Conservation (phyloP, 2,797 vertebrate genomes). For the Mus caroli region DNA sequence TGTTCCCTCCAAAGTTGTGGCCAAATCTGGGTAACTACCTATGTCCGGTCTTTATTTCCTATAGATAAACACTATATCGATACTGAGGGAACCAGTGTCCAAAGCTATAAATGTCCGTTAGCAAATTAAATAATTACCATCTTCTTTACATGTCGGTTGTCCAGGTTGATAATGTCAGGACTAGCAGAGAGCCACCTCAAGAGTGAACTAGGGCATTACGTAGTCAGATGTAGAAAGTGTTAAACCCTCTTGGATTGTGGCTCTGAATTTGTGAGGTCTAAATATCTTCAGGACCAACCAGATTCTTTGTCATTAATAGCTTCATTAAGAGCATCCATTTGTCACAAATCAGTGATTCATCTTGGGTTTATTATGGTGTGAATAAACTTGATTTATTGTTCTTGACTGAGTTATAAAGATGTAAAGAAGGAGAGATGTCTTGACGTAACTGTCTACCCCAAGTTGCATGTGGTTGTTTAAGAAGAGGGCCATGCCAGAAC, state of each 20-base stretch:
- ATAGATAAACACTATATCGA: constrained; percentile 34
- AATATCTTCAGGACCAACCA: constrained; percentile 37
- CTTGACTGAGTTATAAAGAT: neutral
- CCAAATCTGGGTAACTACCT: neutral
- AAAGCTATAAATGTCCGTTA: constrained; percentile 29
- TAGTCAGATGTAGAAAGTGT: neutral
- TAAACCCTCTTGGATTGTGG: constrained; percentile 38
- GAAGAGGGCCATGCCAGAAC: neutral
- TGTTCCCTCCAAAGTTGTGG: neutral
- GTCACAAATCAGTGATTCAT: constrained; percentile 33
- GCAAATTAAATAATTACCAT: constrained; percentile 58
- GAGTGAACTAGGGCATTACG: constrained; percentile 21
- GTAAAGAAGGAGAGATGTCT: neutral
- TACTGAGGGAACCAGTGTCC: neutral
- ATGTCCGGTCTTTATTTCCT: constrained; percentile 17
- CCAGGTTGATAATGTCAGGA: constrained; percentile 48
- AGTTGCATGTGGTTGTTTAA: neutral
- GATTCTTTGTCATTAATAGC: neutral
- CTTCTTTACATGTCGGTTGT: constrained; percentile 16
- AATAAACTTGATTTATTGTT: neutral
- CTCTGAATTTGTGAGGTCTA: constrained; percentile 16
- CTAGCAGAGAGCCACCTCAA: neutral
- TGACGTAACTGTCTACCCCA: neutral
- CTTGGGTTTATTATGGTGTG: constrained; percentile 4
- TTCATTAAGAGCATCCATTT: constrained; percentile 26